Percentiles rank a stretch among this genome's conserved stretches.
Evolutionary conservation across 2,113 vertebrate species (phyloP).

Genomic region (Antechinus stuartii): DNA sequence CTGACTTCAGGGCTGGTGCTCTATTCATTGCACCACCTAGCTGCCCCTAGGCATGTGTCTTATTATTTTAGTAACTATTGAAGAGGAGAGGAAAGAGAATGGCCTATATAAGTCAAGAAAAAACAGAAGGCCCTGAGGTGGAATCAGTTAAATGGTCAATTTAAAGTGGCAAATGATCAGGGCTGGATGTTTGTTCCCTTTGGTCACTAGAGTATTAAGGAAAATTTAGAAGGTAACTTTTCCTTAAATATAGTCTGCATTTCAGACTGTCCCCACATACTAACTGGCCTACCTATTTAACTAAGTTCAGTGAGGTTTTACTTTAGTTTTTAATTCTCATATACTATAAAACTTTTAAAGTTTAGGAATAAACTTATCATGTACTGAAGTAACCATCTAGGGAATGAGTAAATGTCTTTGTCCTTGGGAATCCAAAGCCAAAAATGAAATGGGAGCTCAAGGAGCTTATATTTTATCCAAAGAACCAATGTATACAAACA

Average conservation of each 20-base stretch:
- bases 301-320: not conserved
- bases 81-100: not conserved
- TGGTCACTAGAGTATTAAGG: not conserved
- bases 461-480: not conserved
- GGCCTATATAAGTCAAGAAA: not conserved
- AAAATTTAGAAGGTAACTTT: not conserved
- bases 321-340: not conserved
- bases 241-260: not conserved
- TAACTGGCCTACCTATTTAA: not conserved
- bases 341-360: too few species aligned
- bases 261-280: not conserved
- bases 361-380: not conserved
- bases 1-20: too few species aligned
- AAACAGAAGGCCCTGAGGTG: not conserved
- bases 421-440: too few species aligned
- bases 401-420: not conserved
- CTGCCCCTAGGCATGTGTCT: too few species aligned
- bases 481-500: not conserved
- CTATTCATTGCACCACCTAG: too few species aligned
- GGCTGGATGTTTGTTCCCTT: not conserved
- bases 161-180: not conserved
- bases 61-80: not conserved
- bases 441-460: too few species aligned
- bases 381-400: not conserved
- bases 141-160: not conserved